Conservation (phyloP, 2,113 vertebrate species). For the Entomyzon cyanotis region DNA sequence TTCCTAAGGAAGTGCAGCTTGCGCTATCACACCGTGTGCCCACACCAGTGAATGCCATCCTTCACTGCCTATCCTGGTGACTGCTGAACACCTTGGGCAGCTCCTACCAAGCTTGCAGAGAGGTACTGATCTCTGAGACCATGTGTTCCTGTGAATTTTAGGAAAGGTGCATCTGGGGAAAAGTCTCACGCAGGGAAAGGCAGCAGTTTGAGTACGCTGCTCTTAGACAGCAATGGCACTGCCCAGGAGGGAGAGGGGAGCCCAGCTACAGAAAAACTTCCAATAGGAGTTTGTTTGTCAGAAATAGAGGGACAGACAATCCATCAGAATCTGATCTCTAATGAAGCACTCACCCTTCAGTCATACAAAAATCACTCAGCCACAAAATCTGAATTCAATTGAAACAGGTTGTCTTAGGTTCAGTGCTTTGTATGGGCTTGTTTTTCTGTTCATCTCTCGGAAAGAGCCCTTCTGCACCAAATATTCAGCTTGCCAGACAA, state of each 20-base stretch:
- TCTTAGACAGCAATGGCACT: neutral
- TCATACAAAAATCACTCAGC: neutral
- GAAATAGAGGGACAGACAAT: neutral
- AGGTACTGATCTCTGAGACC: neutral
- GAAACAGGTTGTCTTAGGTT: neutral
- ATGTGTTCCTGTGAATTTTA: neutral
- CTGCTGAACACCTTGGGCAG: neutral
- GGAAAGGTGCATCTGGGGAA: neutral
- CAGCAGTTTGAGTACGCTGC: neutral
- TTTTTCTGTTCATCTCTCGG: neutral
- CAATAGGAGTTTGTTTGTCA: neutral
- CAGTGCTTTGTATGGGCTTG: neutral
- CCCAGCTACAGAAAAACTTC: neutral
- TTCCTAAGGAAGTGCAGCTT: neutral
- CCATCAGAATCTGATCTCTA: neutral
- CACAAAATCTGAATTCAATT: neutral
- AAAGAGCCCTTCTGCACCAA: neutral
- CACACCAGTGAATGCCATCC: neutral
- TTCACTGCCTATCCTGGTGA: neutral
- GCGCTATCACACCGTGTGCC: rapidly evolving
- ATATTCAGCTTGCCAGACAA: neutral
- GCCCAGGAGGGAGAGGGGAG: neutral
- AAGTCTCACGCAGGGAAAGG: neutral
- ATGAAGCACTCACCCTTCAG: neutral
- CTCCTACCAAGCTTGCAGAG: neutral